Evolutionary conservation across 1,140 invertebrate genomes (phyloP).

Genomic region (Drosophila ambigua): DNA sequence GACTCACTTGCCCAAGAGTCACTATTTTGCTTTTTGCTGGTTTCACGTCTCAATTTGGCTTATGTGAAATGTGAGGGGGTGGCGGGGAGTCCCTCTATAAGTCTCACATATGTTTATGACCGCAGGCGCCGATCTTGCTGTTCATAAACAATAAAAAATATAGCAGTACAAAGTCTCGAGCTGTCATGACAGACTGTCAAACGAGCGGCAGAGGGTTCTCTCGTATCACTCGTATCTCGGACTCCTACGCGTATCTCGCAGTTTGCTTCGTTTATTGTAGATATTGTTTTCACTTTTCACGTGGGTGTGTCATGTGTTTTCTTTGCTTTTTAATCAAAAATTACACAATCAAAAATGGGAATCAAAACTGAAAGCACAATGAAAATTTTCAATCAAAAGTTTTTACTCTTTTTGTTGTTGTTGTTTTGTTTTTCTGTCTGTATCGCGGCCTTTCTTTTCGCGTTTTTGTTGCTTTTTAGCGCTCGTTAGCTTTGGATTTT

Average conservation of each 20-base stretch:
- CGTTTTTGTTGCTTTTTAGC: constrained; percentile 68
- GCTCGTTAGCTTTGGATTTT: constrained; percentile 63
- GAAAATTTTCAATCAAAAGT: constrained; percentile 80
- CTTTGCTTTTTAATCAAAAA: constrained; percentile 67
- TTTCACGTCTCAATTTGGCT: constrained; percentile 43
- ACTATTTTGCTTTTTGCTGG: constrained; percentile 46
- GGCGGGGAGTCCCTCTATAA: too few relatives aligned
- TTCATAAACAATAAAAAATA: constrained; percentile 66
- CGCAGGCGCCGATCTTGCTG: constrained; percentile 34
- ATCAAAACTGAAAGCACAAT: constrained; percentile 68
- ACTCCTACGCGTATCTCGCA: background rate
- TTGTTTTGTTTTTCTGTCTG: background rate
- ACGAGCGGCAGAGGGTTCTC: constrained; percentile 21
- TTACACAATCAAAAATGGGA: constrained; percentile 66
- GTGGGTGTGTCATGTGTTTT: constrained; percentile 21
- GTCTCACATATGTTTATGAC: constrained; percentile 40
- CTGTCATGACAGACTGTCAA: constrained; percentile 53
- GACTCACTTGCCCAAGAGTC: constrained; percentile 42
- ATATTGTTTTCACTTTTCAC: constrained; percentile 39
- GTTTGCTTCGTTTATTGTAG: constrained; percentile 12
- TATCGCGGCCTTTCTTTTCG: constrained; percentile 17
- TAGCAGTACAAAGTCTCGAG: constrained; percentile 39
- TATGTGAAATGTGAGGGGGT: constrained; percentile 4
- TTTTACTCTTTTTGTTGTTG: constrained; percentile 47
- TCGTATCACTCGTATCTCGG: constrained; percentile 3